phyloP scores from a whole-genome alignment of 2,797 vertebrate species.

The Poecilia wingei region DNA sequence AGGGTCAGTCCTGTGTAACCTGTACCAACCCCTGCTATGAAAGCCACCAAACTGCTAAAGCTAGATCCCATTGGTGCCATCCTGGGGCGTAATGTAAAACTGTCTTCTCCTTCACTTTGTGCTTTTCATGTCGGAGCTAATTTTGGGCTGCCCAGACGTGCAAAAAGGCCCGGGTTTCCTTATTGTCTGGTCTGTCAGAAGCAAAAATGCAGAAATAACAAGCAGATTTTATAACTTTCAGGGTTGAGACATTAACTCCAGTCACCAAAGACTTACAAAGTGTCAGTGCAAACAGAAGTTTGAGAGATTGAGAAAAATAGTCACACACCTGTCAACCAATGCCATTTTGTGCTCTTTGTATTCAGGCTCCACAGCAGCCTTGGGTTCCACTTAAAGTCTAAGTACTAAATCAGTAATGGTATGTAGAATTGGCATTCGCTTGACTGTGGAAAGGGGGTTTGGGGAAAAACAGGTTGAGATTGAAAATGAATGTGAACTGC shows the following conservation, averaged over 20 bases:
- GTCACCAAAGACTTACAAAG: constrained; percentile 35
- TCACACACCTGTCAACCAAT: constrained; percentile 61
- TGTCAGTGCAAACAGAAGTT: constrained; percentile 43
- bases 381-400: constrained; percentile 66
- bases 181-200: constrained; percentile 32
- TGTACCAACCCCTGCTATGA: constrained; percentile 27
- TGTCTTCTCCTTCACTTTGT: constrained; percentile 33
- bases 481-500: constrained; percentile 78
- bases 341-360: constrained; percentile 49
- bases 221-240: constrained; percentile 17
- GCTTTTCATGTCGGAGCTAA: constrained; percentile 27
- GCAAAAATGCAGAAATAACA: constrained; percentile 9
- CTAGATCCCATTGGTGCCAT: constrained; percentile 24
- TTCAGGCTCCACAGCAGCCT: constrained; percentile 54
- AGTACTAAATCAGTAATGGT: constrained; percentile 72
- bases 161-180: constrained; percentile 30
- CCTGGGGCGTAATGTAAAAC: constrained; percentile 30
- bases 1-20: constrained; percentile 60
- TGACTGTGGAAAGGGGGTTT: constrained; percentile 61
- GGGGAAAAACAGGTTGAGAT: constrained; percentile 72
- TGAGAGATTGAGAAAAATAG: constrained; percentile 43
- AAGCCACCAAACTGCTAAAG: constrained; percentile 29
- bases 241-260: constrained; percentile 49
- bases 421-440: constrained; percentile 73
- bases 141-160: constrained; percentile 14